These are phyloP conservation scores for Vireo altiloquus DNA, from an alignment of 2,113 vertebrate genomes.

Conservation along the genomic window DNA sequence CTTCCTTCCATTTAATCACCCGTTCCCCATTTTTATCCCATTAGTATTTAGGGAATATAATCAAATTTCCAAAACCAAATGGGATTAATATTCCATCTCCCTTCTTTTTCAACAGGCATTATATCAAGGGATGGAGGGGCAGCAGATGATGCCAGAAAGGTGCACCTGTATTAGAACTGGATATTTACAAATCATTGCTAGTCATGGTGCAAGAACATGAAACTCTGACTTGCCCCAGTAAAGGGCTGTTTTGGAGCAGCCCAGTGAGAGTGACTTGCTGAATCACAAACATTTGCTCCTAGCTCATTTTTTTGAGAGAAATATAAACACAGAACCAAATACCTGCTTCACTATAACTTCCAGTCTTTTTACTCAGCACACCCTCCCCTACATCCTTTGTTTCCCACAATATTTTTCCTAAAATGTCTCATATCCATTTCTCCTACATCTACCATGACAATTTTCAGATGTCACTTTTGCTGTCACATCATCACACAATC, in stretches of 20 bases:
- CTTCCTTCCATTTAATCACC: not conserved
- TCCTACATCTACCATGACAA: not conserved
- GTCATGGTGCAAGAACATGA: fast-evolving
- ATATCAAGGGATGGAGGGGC: not conserved
- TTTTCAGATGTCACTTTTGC: not conserved
- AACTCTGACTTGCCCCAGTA: not conserved
- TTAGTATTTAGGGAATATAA: not conserved
- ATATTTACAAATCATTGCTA: not conserved
- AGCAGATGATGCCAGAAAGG: not conserved
- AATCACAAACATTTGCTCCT: not conserved
- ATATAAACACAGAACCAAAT: not conserved
- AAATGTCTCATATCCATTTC: not conserved
- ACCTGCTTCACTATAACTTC: not conserved
- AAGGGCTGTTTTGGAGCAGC: not conserved
- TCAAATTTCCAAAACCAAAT: not conserved
- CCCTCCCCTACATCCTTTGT: not conserved
- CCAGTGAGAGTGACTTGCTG: fast-evolving
- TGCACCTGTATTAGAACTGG: not conserved
- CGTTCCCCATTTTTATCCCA: not conserved
- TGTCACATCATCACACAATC: not conserved
- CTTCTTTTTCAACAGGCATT: not conserved
- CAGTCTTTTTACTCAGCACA: not conserved
- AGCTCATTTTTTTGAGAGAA: not conserved
- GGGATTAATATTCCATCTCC: not conserved
- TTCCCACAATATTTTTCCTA: not conserved